Evolutionary conservation across 2,797 vertebrate genomes (phyloP).

Genomic region (Cyprinodon diabolis): DNA sequence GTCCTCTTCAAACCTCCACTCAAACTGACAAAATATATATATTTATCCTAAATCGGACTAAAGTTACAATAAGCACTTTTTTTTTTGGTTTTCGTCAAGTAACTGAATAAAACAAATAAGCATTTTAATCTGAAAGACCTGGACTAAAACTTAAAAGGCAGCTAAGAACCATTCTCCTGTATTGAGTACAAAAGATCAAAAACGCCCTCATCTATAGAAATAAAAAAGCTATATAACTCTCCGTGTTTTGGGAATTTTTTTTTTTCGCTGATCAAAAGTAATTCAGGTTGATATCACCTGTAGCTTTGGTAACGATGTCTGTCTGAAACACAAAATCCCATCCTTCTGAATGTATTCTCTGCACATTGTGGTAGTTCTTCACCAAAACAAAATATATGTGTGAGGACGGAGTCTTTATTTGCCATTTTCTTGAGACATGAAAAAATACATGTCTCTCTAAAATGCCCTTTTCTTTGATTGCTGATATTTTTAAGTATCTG

Average conservation of each 20-base stretch:
- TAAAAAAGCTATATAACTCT: too few relatives aligned
- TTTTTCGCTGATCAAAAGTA: too few relatives aligned
- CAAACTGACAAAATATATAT: too few relatives aligned
- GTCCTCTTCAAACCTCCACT: too few relatives aligned
- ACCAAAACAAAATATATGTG: background rate
- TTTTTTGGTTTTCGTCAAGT: too few relatives aligned
- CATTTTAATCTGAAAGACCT: too few relatives aligned
- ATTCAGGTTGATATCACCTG: background rate
- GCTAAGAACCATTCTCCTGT: too few relatives aligned
- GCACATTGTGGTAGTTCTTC: background rate
- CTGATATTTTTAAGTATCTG: background rate
- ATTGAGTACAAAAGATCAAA: background rate
- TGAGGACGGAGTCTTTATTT: background rate
- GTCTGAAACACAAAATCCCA: background rate
- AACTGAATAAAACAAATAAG: too few relatives aligned
- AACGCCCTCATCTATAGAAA: background rate
- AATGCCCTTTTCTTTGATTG: slow-evolving; percentile 3
- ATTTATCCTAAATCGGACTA: too few relatives aligned
- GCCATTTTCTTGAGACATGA: background rate
- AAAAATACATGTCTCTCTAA: background rate
- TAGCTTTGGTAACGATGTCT: background rate
- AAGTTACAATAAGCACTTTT: too few relatives aligned
- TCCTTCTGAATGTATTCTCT: background rate
- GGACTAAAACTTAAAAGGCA: too few relatives aligned
- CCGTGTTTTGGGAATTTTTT: too few relatives aligned